phyloP scores from a whole-genome alignment of 2,113 vertebrate species.

The Melierax canorus region DNA sequence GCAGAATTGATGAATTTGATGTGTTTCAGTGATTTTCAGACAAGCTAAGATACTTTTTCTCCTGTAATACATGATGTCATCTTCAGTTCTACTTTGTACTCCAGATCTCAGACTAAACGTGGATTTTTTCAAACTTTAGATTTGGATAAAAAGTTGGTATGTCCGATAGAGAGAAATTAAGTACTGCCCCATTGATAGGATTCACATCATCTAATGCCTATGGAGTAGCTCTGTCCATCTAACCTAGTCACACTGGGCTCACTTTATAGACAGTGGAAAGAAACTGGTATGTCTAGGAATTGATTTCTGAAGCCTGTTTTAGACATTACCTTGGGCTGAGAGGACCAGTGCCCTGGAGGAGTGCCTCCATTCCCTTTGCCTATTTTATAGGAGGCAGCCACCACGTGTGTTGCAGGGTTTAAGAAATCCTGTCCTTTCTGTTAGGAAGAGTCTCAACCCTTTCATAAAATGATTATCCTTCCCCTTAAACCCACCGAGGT shows the following conservation, averaged over 20 bases:
- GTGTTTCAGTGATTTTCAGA: neutral
- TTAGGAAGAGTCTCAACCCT: neutral
- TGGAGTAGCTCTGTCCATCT: neutral
- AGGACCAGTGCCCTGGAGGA: neutral
- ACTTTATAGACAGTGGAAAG: neutral
- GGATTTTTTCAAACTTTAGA: neutral
- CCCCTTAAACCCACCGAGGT: neutral
- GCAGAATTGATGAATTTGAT: neutral
- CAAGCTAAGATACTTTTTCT: neutral
- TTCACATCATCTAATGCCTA: neutral
- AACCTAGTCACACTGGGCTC: neutral
- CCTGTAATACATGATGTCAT: neutral
- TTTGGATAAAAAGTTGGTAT: neutral
- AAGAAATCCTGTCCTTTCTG: neutral
- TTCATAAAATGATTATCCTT: neutral
- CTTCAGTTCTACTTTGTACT: neutral
- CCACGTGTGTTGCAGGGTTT: neutral
- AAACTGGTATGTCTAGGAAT: neutral
- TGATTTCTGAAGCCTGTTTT: neutral
- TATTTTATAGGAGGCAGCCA: neutral
- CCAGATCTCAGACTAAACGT: neutral
- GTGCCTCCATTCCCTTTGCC: too few species aligned
- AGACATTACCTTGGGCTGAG: neutral
- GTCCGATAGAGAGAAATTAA: accelerated
- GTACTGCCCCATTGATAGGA: neutral